Base-by-base conservation (phyloP, 1,140 invertebrate genomes). In the Caenorhabditis brenneri region DNA sequence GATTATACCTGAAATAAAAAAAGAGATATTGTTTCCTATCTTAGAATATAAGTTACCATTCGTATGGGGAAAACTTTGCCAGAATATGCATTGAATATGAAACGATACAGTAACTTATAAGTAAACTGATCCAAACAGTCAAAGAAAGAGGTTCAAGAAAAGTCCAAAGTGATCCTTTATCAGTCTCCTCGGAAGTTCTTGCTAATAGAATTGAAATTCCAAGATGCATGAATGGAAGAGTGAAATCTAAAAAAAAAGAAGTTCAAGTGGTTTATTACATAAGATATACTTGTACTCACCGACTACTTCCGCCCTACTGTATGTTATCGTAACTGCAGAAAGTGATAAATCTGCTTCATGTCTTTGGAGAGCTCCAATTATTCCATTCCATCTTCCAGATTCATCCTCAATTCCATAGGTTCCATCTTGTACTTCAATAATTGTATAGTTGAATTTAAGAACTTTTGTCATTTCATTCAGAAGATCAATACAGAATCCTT, bases 71-170 rank as follows among this genome's bases (percentile, higher is more conserved):
- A 89, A 96, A 95, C 92, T 96, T 95, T 80, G 95, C 96, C 42
- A 97, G 91, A 87, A 97, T 95, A 90, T 96, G 97, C 12, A 97
- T 93, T n/a, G 97, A 92, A 24, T 96, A 94, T 0, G 96, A 97
- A 4, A 97, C 96, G 9, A 95, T 95, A 58, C 97, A 92, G 91
- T 97, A 97, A 46, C 96, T 96, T 1, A 95, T 95, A 15, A 84
- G 95, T 94, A 97, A 96, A 92, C 96, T 97, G 87, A 97, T 95
- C 96, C 96, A 98, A 69, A 98, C 96, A 88, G 96, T 95, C 42
- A 96, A 91, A 15, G 95, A 96, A 2, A 98, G 92, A 0, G 96
- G 96, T n/a, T 95, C 96, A 80, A 97, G 95, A 96, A 92, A 97
- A 96, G 89, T 88, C 80, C 91, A 90, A 9, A 90, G 84, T 22